phyloP scores from a whole-genome alignment of 2,113 vertebrate genomes.

The Casuarius casuarius region DNA sequence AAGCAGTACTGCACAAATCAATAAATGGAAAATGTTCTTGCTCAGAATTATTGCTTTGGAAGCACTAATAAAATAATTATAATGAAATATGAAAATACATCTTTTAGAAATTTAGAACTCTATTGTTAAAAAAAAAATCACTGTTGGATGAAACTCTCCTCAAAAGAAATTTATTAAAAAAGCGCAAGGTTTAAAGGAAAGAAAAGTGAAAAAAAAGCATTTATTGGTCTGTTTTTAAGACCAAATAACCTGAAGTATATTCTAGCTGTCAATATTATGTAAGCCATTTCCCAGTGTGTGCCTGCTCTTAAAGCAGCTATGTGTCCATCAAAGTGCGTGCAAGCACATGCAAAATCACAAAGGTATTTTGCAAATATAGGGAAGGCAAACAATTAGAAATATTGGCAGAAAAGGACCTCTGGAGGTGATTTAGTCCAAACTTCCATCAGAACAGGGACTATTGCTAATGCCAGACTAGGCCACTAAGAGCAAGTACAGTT shows the following conservation, averaged over 20 bases:
- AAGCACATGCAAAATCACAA: neutral
- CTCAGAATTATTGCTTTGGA: neutral
- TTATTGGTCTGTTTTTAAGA: neutral
- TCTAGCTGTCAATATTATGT: neutral
- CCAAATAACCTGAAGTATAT: neutral
- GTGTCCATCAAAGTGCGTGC: neutral
- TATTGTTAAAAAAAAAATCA: neutral
- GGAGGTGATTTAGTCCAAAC: neutral
- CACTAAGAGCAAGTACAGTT: neutral
- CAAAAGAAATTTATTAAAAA: neutral
- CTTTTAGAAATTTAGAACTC: neutral
- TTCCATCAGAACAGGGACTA: neutral
- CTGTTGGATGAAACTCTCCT: neutral
- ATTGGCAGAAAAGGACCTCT: neutral
- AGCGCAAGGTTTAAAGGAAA: neutral
- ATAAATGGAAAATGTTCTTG: neutral
- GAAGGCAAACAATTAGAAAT: neutral
- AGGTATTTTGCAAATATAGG: neutral
- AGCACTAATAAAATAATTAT: neutral
- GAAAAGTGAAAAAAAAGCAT: neutral
- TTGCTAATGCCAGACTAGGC: neutral
- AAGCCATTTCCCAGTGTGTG: neutral
- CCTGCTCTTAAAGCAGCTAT: neutral
- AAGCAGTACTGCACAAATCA: neutral
- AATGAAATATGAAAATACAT: neutral